phyloP scores from a whole-genome alignment of 2,797 vertebrate genomes.

The Adrianichthys oophorus region DNA sequence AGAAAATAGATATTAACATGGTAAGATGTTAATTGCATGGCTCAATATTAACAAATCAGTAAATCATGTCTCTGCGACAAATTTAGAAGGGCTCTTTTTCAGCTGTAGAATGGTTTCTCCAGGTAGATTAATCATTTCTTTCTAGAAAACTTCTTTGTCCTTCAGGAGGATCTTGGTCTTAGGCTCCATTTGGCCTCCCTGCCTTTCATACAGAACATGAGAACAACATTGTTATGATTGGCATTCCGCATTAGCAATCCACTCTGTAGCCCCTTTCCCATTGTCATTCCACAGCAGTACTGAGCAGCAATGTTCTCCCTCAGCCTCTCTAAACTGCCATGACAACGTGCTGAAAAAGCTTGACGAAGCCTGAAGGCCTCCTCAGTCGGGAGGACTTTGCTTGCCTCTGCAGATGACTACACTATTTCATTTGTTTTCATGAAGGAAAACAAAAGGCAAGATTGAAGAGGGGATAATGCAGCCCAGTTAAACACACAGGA shows the following conservation, averaged over 20 bases:
- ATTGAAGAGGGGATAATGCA: constrained; percentile 65
- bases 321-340: constrained; percentile 72
- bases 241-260: constrained; percentile 64
- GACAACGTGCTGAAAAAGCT: constrained; percentile 66
- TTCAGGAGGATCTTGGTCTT: constrained; percentile 36
- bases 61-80: not conserved
- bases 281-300: constrained; percentile 66
- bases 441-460: constrained; percentile 70
- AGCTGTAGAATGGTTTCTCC: constrained; percentile 1
- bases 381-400: constrained; percentile 69
- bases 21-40: not conserved
- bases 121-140: constrained; percentile 8
- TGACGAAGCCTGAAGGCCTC: constrained; percentile 74
- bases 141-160: constrained; percentile 34
- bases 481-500: constrained; percentile 56
- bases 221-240: constrained; percentile 61
- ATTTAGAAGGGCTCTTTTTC: not conserved
- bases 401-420: constrained; percentile 71
- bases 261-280: constrained; percentile 45
- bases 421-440: constrained; percentile 75
- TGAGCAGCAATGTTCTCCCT: constrained; percentile 61
- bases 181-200: constrained; percentile 31
- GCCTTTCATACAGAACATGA: constrained; percentile 54
- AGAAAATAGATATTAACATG: constrained; percentile 8
- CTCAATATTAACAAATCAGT: constrained; percentile 2